Evolutionary conservation across 2,797 vertebrate species (phyloP), one percentile per base, ranked within the genome.

Genomic region (Melanogrammus aeglefinus): DNA sequence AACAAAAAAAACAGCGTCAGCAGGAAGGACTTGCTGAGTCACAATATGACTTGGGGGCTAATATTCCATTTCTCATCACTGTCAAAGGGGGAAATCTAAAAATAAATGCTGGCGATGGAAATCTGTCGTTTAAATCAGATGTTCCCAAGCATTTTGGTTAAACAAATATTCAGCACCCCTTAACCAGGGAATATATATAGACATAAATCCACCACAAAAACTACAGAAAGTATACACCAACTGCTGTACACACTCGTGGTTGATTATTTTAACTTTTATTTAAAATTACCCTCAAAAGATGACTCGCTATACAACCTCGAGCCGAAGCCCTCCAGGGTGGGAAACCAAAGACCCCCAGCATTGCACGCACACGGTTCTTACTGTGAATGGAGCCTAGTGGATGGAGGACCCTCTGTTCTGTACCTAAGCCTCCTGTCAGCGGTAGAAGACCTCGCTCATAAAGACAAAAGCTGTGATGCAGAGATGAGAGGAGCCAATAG

Each of bases 31-130:
- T 9, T 41, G 29, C 14, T 9, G 27, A 14, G 2, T 9, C 51
- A 21, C 41, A 18, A 27, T 76, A 75, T 31, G 18, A 77, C 66
- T 79, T 79, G n/a, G 9, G 9, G 63, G 63, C 21, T 63, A 63
- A 63, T n/a, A 63, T 63, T n/a, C 18, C 21, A 63, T 24, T 63
- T 24, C 18, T 63, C 63, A 69, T 27, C 63, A 1, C 63, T 63
- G n/a, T 21, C 6, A 63, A 63, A 63, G 9, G 63, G n/a, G 63
- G n/a, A 27, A 27, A 69, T n/a, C 24, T 27, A 69, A 24, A 47
- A 69, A 27, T 1, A 2, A 24, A 63, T 63, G 21, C 18, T n/a
- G 57, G 57, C 21, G 21, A 63, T 63, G n/a, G 57, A 24, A 63
- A 63, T 6, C 57, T 18, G 21, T 63, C n/a, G 57, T 16, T 63